These are phyloP conservation scores for Hypanus sabinus DNA, from an alignment of 2,113 vertebrate species.

Conservation along the genomic window DNA sequence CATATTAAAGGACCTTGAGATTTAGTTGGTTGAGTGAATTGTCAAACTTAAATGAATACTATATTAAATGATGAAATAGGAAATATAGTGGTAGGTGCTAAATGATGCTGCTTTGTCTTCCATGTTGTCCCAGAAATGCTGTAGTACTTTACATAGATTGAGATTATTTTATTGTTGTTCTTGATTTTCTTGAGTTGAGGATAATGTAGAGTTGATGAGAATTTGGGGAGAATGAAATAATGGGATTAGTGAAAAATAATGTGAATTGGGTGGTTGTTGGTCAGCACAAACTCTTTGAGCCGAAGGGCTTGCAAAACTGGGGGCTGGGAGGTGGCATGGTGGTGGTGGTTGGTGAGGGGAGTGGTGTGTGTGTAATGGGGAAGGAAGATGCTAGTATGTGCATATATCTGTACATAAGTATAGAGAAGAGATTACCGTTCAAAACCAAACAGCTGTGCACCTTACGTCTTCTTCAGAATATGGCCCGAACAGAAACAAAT, in stretches of 20 bases:
- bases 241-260: too few relatives aligned
- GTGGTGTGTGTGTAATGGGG: not conserved
- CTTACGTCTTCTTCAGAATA: not conserved
- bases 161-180: not conserved
- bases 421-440: constrained; percentile 40
- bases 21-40: not conserved
- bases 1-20: not conserved
- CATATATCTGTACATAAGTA: too few relatives aligned
- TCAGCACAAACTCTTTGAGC: too few relatives aligned
- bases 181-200: not conserved
- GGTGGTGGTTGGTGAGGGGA: not conserved
- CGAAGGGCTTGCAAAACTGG: too few relatives aligned
- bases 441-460: constrained; percentile 31
- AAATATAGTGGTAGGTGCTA: not conserved
- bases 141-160: not conserved
- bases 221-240: too few relatives aligned
- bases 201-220: too few relatives aligned
- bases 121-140: not conserved
- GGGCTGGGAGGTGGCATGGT: too few relatives aligned
- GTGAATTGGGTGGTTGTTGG: too few relatives aligned
- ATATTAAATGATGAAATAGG: not conserved
- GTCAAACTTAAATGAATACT: too few relatives aligned
- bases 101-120: not conserved
- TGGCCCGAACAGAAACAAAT: not conserved
- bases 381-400: not conserved